Conservation (phyloP, 2,797 vertebrate genomes). For the Myiothlypis coronata region DNA sequence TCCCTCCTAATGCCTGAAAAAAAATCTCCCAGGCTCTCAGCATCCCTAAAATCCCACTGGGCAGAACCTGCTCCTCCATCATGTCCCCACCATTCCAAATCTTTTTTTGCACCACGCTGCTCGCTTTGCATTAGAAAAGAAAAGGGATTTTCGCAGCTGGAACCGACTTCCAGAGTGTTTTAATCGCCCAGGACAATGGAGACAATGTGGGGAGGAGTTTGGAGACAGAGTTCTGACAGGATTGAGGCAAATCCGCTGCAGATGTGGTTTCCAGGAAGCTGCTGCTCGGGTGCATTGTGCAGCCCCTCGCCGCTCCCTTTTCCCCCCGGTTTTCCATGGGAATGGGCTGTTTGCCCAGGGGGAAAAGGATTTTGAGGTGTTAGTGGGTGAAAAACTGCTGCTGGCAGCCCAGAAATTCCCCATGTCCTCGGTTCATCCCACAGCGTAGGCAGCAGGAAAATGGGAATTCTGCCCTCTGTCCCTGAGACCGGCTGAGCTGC, state of each 20-base stretch:
- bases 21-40: background rate
- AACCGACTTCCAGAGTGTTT: background rate
- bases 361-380: background rate
- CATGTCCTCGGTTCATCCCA: rapidly evolving
- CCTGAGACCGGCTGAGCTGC: rapidly evolving
- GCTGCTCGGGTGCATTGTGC: background rate
- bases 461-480: background rate
- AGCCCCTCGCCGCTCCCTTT: background rate
- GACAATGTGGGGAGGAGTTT: slow-evolving; percentile 54
- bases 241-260: slow-evolving; percentile 43
- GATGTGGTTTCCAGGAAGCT: slow-evolving; percentile 52
- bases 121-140: background rate
- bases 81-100: background rate
- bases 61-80: background rate
- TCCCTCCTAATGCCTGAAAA: background rate
- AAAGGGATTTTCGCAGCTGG: slow-evolving; percentile 21
- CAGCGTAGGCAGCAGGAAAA: rapidly evolving
- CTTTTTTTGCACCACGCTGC: background rate
- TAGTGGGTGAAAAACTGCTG: background rate
- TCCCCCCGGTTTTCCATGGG: background rate
- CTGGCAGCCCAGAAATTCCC: background rate
- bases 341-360: rapidly evolving
- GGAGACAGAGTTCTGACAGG: slow-evolving; percentile 30
- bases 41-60: background rate
- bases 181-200: slow-evolving; percentile 36